phyloP scores from a whole-genome alignment of 2,888 invertebrate genomes.

The Autographa pulchrina region DNA sequence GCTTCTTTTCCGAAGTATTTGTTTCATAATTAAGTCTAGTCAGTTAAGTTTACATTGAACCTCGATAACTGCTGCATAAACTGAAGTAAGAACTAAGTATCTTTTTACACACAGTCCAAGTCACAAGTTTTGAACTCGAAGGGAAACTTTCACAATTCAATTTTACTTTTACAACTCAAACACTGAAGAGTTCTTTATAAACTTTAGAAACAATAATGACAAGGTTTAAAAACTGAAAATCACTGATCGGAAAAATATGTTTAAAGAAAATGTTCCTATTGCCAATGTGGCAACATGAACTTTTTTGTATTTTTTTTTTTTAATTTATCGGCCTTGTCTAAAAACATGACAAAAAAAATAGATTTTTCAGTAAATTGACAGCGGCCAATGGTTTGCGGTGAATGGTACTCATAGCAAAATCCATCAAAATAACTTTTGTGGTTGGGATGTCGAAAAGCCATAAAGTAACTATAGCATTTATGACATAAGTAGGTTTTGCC shows the following conservation, averaged over 20 bases:
- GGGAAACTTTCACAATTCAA: background rate
- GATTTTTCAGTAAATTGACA: background rate
- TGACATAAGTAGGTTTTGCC: background rate
- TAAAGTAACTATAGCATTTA: conserved; percentile 3
- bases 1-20: background rate
- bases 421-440: conserved; percentile 4
- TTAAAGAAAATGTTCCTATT: too few relatives aligned
- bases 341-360: background rate
- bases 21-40: background rate
- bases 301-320: too few relatives aligned
- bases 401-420: background rate
- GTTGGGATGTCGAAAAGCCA: background rate
- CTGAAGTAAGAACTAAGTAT: conserved; percentile 1
- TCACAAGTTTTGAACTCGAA: conserved; percentile 4
- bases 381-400: background rate
- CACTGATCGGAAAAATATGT: background rate
- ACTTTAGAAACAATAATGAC: background rate
- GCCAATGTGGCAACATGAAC: too few relatives aligned
- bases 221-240: too few relatives aligned
- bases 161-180: conserved; percentile 4
- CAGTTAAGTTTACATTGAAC: background rate
- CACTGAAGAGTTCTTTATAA: background rate
- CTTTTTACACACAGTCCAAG: conserved; percentile 1
- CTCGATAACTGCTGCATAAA: background rate
- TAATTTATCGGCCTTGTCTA: background rate